Conservation (phyloP, 2,797 vertebrate genomes). For the Tympanoctomys barrerae region DNA sequence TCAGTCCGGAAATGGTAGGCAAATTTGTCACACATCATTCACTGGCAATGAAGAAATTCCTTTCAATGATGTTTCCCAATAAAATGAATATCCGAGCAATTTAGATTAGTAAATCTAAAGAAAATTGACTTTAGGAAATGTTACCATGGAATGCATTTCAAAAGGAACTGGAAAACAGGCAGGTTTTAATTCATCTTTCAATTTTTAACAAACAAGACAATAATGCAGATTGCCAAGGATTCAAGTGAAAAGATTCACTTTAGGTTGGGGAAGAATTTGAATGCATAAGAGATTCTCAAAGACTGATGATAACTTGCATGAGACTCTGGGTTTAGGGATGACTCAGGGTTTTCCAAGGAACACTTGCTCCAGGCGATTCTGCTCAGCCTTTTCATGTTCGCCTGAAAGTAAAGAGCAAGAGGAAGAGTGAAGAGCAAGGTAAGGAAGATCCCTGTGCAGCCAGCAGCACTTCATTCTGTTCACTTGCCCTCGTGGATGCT, state of each 20-base stretch:
- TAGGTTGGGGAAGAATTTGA: background rate
- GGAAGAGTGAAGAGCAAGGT: too few species aligned
- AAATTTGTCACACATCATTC: slow-evolving; percentile 29
- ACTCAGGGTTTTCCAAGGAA: background rate
- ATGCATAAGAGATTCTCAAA: background rate
- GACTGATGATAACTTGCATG: background rate
- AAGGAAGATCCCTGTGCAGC: too few species aligned
- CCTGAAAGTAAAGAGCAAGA: background rate
- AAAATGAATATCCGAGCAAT: background rate
- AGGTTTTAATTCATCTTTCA: background rate
- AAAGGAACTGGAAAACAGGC: background rate
- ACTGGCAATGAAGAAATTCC: background rate
- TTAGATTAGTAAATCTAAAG: background rate
- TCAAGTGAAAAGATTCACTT: background rate
- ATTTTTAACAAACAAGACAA: background rate
- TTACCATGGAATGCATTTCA: background rate
- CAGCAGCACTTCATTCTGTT: background rate
- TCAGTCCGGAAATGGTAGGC: background rate
- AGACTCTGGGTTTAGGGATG: background rate
- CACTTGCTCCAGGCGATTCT: background rate
- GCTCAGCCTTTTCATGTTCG: background rate
- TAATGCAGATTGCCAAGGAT: background rate
- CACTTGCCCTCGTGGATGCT: background rate
- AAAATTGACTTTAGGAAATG: slow-evolving; percentile 13
- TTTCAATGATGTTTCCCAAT: background rate